phyloP scores from a whole-genome alignment of 2,888 invertebrate species.

The Melanophora roralis region DNA sequence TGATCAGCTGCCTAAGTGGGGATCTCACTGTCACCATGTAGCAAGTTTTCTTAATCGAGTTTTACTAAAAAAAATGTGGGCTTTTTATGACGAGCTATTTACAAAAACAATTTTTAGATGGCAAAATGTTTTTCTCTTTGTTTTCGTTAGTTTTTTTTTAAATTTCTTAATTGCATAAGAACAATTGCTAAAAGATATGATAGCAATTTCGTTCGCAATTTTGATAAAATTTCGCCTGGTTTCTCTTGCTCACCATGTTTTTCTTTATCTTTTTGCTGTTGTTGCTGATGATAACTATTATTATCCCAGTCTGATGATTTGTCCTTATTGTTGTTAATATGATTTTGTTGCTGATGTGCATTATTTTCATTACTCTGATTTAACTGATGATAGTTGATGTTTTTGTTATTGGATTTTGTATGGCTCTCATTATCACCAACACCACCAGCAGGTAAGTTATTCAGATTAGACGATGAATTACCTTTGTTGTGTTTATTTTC shows the following conservation, averaged over 20 bases:
- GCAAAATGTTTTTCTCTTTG: too few relatives aligned
- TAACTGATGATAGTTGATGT: slow-evolving; percentile 68
- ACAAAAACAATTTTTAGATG: too few relatives aligned
- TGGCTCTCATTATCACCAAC: slow-evolving; percentile 64
- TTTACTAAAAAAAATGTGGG: too few relatives aligned
- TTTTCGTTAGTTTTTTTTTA: not conserved
- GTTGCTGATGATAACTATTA: slow-evolving; percentile 67
- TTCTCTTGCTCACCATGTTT: slow-evolving; percentile 64
- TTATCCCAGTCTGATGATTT: slow-evolving; percentile 70
- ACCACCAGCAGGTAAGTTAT: slow-evolving; percentile 62
- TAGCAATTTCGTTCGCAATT: not conserved
- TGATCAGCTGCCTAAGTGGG: too few relatives aligned
- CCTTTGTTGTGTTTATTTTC: slow-evolving; percentile 68
- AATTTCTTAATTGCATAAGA: too few relatives aligned
- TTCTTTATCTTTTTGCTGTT: slow-evolving; percentile 68
- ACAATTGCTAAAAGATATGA: not conserved
- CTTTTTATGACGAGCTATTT: too few relatives aligned
- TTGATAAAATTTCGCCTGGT: not conserved
- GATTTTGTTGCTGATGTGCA: slow-evolving; percentile 53
- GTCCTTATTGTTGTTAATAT: slow-evolving; percentile 69
- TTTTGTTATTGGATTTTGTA: slow-evolving; percentile 66
- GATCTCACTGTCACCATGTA: too few relatives aligned
- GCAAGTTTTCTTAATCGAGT: too few relatives aligned
- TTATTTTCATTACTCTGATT: slow-evolving; percentile 62
- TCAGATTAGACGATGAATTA: slow-evolving; percentile 41